phyloP scores from a whole-genome alignment of 2,113 vertebrate genomes.

The Onychostoma macrolepis region DNA sequence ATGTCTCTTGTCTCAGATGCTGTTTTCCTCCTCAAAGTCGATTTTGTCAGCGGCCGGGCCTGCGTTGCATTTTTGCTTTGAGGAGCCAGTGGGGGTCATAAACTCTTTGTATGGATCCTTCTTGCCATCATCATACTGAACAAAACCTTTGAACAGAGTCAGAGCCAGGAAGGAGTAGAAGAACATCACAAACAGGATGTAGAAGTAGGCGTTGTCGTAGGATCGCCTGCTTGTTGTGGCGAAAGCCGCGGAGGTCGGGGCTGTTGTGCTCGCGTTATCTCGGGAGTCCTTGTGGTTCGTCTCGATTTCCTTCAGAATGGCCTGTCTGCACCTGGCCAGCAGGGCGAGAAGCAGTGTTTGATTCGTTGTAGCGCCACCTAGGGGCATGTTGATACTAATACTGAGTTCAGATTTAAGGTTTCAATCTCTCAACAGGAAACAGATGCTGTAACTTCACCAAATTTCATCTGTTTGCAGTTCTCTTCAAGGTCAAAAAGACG shows the following conservation, averaged over 20 bases:
- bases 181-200: constrained; percentile 89
- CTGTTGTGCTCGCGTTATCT: constrained; percentile 45
- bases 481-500: not conserved
- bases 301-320: constrained; percentile 79
- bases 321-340: constrained; percentile 75
- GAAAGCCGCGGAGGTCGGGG: constrained; percentile 43
- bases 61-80: constrained; percentile 76
- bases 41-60: constrained; percentile 76
- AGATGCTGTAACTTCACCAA: not conserved
- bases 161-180: constrained; percentile 89
- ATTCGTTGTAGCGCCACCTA: constrained; percentile 67
- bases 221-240: constrained; percentile 65
- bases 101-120: constrained; percentile 85
- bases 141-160: constrained; percentile 85
- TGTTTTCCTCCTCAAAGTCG: constrained; percentile 88
- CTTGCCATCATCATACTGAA: constrained; percentile 79
- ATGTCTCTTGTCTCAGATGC: constrained; percentile 69
- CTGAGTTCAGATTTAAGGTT: constrained; percentile 8
- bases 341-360: constrained; percentile 76
- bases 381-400: not conserved
- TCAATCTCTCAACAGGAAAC: not conserved
- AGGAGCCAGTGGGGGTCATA: constrained; percentile 65
- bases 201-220: constrained; percentile 90
- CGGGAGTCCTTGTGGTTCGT: constrained; percentile 7
- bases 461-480: constrained; percentile 6